Conservation (phyloP, 2,113 vertebrate species). For the Paramormyrops kingsleyae region DNA sequence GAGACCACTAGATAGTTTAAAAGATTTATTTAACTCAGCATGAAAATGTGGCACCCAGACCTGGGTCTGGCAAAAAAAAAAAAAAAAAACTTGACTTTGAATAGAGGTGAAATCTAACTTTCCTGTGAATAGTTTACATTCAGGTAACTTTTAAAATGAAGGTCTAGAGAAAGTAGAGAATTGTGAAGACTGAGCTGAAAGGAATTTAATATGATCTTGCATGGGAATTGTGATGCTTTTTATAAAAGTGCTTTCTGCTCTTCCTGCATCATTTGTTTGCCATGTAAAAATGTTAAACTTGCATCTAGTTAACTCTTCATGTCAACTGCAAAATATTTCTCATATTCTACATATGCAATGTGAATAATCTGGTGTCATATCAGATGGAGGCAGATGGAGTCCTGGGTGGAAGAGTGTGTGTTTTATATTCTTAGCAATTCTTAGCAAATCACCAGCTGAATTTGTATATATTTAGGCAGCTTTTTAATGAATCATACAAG, state of each 20-base stretch:
- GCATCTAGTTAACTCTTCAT: neutral
- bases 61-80: neutral
- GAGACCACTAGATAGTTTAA: neutral
- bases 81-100: neutral
- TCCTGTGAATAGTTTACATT: neutral
- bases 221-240: constrained; percentile 1
- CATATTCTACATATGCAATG: neutral
- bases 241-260: neutral
- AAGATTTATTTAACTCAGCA: neutral
- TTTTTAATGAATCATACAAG: neutral
- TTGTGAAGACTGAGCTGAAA: neutral
- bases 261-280: neutral
- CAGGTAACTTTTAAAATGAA: neutral
- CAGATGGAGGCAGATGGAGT: neutral
- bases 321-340: neutral
- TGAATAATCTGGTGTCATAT: neutral
- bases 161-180: neutral
- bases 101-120: neutral
- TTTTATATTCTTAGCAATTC: neutral
- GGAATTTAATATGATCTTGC: neutral
- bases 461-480: neutral
- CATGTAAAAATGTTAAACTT: neutral
- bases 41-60: neutral
- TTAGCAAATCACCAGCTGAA: neutral
- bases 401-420: neutral